Conservation (phyloP, 2,113 vertebrate species). For the Sebastes schlegelii region DNA sequence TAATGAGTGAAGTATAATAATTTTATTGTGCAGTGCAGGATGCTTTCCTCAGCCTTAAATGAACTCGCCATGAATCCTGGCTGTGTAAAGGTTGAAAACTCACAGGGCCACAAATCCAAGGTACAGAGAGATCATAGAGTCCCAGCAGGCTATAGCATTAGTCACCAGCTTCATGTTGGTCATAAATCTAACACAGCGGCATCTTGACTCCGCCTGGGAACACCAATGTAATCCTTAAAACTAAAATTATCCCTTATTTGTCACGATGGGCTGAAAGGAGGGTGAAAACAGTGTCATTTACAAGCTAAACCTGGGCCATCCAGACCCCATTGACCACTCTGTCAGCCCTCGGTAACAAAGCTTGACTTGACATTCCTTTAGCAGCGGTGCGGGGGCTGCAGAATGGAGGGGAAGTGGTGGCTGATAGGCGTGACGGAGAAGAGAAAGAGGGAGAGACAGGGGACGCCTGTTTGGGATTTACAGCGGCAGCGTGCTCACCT, state of each 20-base stretch:
- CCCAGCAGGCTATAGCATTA: constrained; percentile 63
- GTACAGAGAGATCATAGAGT: constrained; percentile 54
- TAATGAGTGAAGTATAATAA: not conserved
- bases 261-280: constrained; percentile 60
- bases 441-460: constrained; percentile 62
- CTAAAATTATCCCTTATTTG: constrained; percentile 73
- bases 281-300: constrained; percentile 67
- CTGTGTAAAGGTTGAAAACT: constrained; percentile 54
- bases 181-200: constrained; percentile 63
- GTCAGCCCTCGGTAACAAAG: constrained; percentile 71
- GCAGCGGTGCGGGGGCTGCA: constrained; percentile 45
- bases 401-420: constrained; percentile 62
- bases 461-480: constrained; percentile 77
- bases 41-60: not conserved
- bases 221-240: constrained; percentile 57
- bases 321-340: constrained; percentile 75
- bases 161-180: constrained; percentile 61
- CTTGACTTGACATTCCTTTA: constrained; percentile 79
- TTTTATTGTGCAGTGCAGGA: not conserved
- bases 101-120: constrained; percentile 47
- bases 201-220: constrained; percentile 47
- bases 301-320: constrained; percentile 67
- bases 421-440: constrained; percentile 70
- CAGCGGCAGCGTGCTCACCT: constrained; percentile 66
- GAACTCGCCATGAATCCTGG: not conserved